Evolutionary conservation across 2,888 invertebrate species (phyloP).

Genomic region (Heterodera filipjevi): DNA sequence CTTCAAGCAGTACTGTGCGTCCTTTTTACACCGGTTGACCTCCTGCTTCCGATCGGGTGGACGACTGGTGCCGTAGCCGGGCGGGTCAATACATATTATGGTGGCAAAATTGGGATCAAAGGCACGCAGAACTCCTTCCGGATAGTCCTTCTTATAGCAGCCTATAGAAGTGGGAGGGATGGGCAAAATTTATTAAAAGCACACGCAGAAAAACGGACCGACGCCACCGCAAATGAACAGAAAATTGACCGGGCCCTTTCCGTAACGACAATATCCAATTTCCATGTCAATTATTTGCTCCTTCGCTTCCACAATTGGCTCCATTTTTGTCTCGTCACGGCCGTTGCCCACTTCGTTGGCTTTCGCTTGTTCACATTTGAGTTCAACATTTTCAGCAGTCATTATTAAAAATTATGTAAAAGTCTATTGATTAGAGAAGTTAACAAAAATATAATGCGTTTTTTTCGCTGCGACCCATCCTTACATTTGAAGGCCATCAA

Average conservation of each 20-base stretch:
- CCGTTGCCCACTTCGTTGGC: not conserved
- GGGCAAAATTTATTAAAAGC: constrained; percentile 37
- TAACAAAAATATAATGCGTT: no score
- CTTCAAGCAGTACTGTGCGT: constrained; percentile 56
- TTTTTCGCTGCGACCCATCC: no score
- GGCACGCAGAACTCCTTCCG: constrained; percentile 53
- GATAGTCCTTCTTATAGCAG: constrained; percentile 62
- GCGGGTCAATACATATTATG: constrained; percentile 63
- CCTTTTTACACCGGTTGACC: constrained; percentile 59
- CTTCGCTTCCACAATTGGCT: constrained; percentile 37
- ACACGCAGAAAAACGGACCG: constrained; percentile 27
- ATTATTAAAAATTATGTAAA: not conserved
- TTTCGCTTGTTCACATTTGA: not conserved
- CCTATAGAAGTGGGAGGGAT: constrained; percentile 53
- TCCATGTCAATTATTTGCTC: constrained; percentile 39
- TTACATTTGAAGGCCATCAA: no score
- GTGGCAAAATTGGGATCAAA: constrained; percentile 58
- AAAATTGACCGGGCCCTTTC: constrained; percentile 45
- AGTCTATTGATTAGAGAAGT: no score
- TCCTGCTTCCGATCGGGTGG: constrained; percentile 63
- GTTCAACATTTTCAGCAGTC: not conserved
- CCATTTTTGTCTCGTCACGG: not conserved
- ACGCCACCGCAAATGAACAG: constrained; percentile 51
- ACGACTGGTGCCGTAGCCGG: constrained; percentile 58
- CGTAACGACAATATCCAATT: constrained; percentile 50